Evolutionary conservation across 2,113 vertebrate species (phyloP).

Genomic region (Mormyrus lacerda): DNA sequence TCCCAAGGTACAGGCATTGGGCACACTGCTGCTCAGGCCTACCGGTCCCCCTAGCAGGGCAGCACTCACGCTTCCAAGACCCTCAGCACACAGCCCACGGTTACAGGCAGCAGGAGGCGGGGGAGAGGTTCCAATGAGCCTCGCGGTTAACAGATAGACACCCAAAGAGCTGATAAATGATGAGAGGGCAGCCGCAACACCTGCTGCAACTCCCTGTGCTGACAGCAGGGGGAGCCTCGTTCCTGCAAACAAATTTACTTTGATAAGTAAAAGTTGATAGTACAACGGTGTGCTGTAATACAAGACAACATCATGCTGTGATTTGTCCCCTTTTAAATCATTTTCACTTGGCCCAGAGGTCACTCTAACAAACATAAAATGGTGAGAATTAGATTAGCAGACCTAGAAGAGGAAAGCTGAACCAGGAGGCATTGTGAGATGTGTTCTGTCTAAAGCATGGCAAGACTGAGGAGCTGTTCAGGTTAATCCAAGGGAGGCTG

Average conservation of each 20-base stretch:
- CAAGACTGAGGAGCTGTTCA: not conserved
- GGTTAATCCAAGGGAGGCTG: not conserved
- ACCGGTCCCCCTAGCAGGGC: constrained; percentile 63
- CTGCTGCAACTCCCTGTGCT: constrained; percentile 49
- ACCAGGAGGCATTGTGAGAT: constrained; percentile 49
- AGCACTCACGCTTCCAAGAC: constrained; percentile 62
- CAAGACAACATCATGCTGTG: not conserved
- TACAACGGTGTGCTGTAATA: not conserved
- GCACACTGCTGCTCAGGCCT: constrained; percentile 63
- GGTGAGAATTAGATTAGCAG: not conserved
- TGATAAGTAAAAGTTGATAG: not conserved
- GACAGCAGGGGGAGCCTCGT: constrained; percentile 64
- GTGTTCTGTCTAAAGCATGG: not conserved
- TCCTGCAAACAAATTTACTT: constrained; percentile 42
- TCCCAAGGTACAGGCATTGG: constrained; percentile 57
- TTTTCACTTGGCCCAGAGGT: not conserved
- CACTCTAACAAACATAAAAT: constrained; percentile 17
- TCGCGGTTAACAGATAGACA: constrained; percentile 62
- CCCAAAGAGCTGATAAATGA: constrained; percentile 63
- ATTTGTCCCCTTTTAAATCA: not conserved
- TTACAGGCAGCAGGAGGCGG: constrained; percentile 56
- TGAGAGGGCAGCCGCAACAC: constrained; percentile 61
- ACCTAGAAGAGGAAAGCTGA: constrained; percentile 66
- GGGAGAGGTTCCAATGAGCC: constrained; percentile 32
- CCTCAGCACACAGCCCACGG: constrained; percentile 67